Percentiles rank a stretch among this genome's conserved stretches.
Evolutionary conservation across 2,888 invertebrate genomes (phyloP).

Genomic region (Hetaerina titia): DNA sequence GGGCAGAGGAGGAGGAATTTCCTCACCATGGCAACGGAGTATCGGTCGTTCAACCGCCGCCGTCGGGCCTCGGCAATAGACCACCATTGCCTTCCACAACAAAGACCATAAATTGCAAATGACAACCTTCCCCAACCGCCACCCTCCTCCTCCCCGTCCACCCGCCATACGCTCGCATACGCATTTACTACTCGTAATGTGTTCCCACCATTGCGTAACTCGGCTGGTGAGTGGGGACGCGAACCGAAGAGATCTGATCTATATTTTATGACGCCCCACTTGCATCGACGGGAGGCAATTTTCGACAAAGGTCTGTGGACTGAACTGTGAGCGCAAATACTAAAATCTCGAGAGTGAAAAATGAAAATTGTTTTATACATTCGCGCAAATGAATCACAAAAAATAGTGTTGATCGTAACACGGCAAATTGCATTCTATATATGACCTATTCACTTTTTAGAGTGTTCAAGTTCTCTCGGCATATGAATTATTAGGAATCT

Average conservation of each 20-base stretch:
- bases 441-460: too few relatives aligned
- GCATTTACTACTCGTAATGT: conserved; percentile 35
- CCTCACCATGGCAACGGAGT: conserved; percentile 29
- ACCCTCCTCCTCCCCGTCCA: neutral
- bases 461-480: too few relatives aligned
- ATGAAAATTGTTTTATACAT: neutral
- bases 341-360: neutral
- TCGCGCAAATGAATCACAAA: neutral
- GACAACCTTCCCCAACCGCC: conserved; percentile 6
- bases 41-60: conserved; percentile 38
- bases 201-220: conserved; percentile 21
- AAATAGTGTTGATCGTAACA: too few relatives aligned
- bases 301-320: neutral
- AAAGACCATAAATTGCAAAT: conserved; percentile 47
- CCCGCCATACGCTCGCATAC: neutral
- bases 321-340: neutral
- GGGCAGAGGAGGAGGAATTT: conserved; percentile 1
- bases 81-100: conserved; percentile 52
- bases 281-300: neutral
- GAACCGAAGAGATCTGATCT: conserved; percentile 4
- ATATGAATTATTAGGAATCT: too few relatives aligned
- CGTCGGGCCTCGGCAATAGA: neutral
- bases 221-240: neutral
- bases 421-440: too few relatives aligned
- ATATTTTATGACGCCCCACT: conserved; percentile 22